Evolutionary conservation across 2,888 invertebrate species (phyloP), one percentile per base, ranked within the genome.

Genomic region (Choreutis nemorana): DNA sequence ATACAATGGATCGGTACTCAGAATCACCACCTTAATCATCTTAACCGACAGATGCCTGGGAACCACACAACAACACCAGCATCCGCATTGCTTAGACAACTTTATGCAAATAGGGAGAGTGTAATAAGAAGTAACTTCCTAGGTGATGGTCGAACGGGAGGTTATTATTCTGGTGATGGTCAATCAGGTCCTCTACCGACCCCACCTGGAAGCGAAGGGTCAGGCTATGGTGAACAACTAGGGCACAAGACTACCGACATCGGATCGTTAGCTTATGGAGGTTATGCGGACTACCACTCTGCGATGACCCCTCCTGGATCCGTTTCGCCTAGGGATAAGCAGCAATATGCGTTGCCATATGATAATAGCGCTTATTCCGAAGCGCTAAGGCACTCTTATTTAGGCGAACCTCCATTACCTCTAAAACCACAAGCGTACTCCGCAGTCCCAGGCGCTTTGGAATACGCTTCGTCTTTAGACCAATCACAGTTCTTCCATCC

Each of bases 281-380:
- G 87, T 22, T 83, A 84, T 41, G 89, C 88, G 39, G 92, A 92
- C 52, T 93, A 93, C 51, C 95, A 95, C 62, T 90, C 93, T 22
- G 93, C 94, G 26, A 96, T 97, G 92, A 96, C 96, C 3, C 96
- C 96, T 29, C 97, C 97, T 29, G 94, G 94, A n/a, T 96, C 96
- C 3, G 96, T 96, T 2, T 96, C 96, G 3, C 96, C 97, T 0
- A 83, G 95, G 36, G 96, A 96, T 54, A 93, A 82, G 57, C 90
- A 85, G 46, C 87, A 86, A 45, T 78, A 78, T 31, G 65, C 77
- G 3, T 45, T 81, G 64, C 52, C 82, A 37, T 64, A 83, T 67
- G 61, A 77, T 31, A 78, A 78, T 35, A 71, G 66, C 48, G 84
- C 89, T 42, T 87, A 90, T 68, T 83, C 87, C 9, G 83, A 87